Base-by-base conservation (phyloP, 2,797 vertebrate species). In the Smutsia temminckii region DNA sequence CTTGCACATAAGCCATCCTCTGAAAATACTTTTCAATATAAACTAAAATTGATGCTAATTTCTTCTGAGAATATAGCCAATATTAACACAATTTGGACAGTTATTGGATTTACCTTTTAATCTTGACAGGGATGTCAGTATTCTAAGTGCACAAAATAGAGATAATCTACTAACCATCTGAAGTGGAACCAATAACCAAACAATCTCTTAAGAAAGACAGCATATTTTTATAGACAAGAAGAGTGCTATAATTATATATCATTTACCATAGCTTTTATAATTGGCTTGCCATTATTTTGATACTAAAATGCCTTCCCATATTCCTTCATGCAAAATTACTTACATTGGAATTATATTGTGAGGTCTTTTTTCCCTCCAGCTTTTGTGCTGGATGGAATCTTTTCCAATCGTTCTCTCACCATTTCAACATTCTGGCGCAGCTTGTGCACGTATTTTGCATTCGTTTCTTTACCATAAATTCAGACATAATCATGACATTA, bases 1-100 rank as follows among this genome's bases (percentile, higher is more conserved):
- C 59, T 20, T 91, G 85, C 83, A 53, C 63, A 86, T 69, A 96
- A 94, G 86, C 92, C 1, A 2, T 91, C 79, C 93, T 96, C 83
- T 90, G 92, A 96, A 97, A 97, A 80, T 71, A 91, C 61, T 93
- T 96, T 93, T 94, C 89, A 79, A 57, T 92, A 75, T 83, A 69
- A 96, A 97, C 68, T 57, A 96, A 96, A 95, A 97, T 57, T 94
- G 93, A 97, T 94, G 86, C 37, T 94, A 96, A 96, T 93, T 96
- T 97, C 88, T 94, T 90, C 78, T 49, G 88, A 96, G 91, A 94
- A 88, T 85, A 95, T 72, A 90, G 79, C 95, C 85, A 51, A 93
- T 96, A 83, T 95, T 92, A 95, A 97, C 69, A 95, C 46, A 89
- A 91, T 78, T 92, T 96, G 79, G 96, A 98, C 93, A 97, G 25